These are phyloP conservation scores for Standfussiana lucernea DNA, from an alignment of 2,888 invertebrate genomes.

Conservation along the genomic window DNA sequence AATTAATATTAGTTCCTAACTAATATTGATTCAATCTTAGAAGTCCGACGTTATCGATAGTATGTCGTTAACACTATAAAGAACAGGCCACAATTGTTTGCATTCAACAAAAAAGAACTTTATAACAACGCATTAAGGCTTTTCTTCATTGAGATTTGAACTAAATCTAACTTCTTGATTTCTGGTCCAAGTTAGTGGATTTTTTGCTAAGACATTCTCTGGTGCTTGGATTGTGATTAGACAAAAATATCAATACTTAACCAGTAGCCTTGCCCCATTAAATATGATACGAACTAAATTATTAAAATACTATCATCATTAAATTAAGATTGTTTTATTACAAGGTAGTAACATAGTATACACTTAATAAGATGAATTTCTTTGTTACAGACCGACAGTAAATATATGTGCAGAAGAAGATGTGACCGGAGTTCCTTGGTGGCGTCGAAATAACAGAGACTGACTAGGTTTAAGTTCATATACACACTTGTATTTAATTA, in stretches of 20 bases:
- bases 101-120: not conserved
- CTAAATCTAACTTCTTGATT: not conserved
- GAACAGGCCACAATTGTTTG: not conserved
- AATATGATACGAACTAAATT: not conserved
- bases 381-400: constrained; percentile 79
- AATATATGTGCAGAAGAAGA: constrained; percentile 83
- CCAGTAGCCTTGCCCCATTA: too few species aligned
- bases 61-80: not conserved
- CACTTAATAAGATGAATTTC: not conserved
- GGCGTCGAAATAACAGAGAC: constrained; percentile 87
- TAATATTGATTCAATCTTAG: constrained; percentile 9
- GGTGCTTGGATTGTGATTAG: not conserved
- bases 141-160: not conserved
- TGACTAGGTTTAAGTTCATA: constrained; percentile 83
- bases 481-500: constrained; percentile 64
- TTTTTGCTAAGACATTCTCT: not conserved
- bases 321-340: not conserved
- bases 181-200: not conserved
- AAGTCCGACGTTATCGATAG: not conserved
- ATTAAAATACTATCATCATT: not conserved
- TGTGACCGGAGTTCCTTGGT: constrained; percentile 88
- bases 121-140: not conserved
- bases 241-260: not conserved
- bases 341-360: not conserved
- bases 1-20: constrained; percentile 15